These are phyloP conservation scores for Drosophila putrida DNA, from an alignment of 2,888 invertebrate species.

Conservation along the genomic window DNA sequence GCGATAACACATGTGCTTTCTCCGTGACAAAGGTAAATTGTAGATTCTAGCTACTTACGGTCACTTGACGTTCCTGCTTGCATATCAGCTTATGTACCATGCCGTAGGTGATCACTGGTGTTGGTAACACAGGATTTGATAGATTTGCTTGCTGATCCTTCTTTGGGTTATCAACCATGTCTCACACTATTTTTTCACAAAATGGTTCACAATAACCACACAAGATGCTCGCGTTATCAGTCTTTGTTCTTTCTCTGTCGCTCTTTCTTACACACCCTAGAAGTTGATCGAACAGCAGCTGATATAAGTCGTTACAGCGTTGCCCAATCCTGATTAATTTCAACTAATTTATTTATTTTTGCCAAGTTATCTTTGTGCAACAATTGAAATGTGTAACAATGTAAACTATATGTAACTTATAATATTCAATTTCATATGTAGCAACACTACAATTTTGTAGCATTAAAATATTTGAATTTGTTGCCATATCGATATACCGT, in stretches of 20 bases:
- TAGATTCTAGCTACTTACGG: constrained; percentile 30
- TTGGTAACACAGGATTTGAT: neutral
- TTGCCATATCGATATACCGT: neutral
- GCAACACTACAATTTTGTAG: neutral
- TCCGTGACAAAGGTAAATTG: neutral
- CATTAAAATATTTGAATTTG: neutral
- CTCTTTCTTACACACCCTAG: neutral
- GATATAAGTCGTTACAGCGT: constrained; percentile 6
- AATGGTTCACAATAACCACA: constrained; percentile 17
- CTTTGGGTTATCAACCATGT: constrained; percentile 18
- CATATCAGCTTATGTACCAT: constrained; percentile 53
- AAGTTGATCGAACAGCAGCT: constrained; percentile 6
- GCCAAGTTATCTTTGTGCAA: neutral
- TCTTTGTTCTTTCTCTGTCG: constrained; percentile 1
- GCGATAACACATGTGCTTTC: constrained; percentile 7
- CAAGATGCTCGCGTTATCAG: constrained; percentile 18
- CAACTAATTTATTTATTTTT: neutral
- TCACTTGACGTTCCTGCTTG: constrained; percentile 9
- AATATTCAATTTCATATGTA: neutral
- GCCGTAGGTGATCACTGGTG: constrained; percentile 41
- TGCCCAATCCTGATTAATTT: neutral
- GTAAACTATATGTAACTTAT: neutral
- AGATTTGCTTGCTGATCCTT: neutral
- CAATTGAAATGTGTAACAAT: neutral
- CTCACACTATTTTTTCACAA: constrained; percentile 6